phyloP scores from a whole-genome alignment of 2,113 vertebrate genomes.

The Willisornis vidua region DNA sequence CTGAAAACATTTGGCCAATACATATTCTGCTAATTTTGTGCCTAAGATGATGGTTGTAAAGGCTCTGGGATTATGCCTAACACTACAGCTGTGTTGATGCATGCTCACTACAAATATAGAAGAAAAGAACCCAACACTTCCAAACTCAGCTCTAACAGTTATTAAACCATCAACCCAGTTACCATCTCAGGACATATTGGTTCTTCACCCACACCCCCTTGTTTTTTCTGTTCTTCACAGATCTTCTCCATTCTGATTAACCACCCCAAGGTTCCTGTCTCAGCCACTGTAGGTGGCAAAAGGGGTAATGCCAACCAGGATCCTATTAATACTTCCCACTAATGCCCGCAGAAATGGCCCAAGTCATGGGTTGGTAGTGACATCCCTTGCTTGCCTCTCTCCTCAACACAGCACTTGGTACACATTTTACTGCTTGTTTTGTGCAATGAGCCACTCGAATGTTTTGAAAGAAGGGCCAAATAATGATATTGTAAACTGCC shows the following conservation, averaged over 20 bases:
- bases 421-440: not conserved
- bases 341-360: not conserved
- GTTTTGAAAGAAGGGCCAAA: not conserved
- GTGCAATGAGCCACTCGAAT: not conserved
- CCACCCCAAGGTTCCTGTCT: not conserved
- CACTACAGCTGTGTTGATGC: conserved; percentile 49
- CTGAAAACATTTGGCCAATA: conserved; percentile 20
- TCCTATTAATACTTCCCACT: not conserved
- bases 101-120: conserved; percentile 39
- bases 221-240: not conserved
- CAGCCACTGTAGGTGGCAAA: not conserved
- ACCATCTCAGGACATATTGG: not conserved
- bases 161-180: not conserved
- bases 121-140: not conserved
- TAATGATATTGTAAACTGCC: not conserved
- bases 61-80: conserved; percentile 23
- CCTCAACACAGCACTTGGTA: too few relatives aligned
- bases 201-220: not conserved
- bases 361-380: not conserved
- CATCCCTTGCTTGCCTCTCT: not conserved
- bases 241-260: not conserved
- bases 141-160: not conserved
- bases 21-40: not conserved
- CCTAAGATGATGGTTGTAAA: conserved; percentile 8
- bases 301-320: not conserved